A percentile compares a stretch with the other conserved stretches of the same genome.
phyloP scores from a whole-genome alignment of 2,797 vertebrate genomes.

The Crypturellus tataupa region DNA sequence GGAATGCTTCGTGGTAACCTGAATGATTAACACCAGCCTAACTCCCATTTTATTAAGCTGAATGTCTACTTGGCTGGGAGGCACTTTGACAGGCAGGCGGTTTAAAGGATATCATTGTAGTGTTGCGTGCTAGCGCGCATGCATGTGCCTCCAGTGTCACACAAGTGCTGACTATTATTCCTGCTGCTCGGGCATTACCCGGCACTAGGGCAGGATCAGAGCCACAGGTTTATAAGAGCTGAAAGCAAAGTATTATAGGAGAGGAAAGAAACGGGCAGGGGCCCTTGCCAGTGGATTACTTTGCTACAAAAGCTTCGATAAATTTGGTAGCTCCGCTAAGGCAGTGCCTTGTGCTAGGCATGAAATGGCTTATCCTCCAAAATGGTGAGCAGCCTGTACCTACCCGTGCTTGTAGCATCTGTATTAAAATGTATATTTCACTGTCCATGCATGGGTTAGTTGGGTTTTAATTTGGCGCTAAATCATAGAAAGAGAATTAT shows the following conservation, averaged over 20 bases:
- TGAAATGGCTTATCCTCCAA: not conserved
- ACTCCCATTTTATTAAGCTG: not conserved
- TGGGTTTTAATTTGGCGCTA: not conserved
- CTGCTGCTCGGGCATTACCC: not conserved
- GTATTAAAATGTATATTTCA: not conserved
- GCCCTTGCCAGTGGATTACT: not conserved
- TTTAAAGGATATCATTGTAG: not conserved
- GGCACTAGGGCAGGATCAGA: not conserved
- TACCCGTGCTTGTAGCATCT: not conserved
- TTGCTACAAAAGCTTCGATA: accelerated
- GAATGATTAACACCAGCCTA: not conserved
- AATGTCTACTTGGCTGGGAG: not conserved
- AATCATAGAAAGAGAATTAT: not conserved
- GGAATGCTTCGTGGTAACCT: not conserved
- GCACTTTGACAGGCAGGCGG: not conserved
- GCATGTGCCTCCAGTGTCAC: not conserved
- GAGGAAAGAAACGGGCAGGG: accelerated
- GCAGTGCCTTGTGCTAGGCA: not conserved
- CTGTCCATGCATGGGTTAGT: not conserved
- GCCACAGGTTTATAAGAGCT: accelerated
- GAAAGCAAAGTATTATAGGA: not conserved
- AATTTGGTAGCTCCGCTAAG: not conserved
- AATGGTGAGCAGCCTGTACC: not conserved
- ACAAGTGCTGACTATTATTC: not conserved
- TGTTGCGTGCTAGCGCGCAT: not conserved